These are phyloP conservation scores for Cassiopea andromeda DNA, from an alignment of 30 jellyfish, hydroid and myxozoan species.

Conservation along the genomic window DNA sequence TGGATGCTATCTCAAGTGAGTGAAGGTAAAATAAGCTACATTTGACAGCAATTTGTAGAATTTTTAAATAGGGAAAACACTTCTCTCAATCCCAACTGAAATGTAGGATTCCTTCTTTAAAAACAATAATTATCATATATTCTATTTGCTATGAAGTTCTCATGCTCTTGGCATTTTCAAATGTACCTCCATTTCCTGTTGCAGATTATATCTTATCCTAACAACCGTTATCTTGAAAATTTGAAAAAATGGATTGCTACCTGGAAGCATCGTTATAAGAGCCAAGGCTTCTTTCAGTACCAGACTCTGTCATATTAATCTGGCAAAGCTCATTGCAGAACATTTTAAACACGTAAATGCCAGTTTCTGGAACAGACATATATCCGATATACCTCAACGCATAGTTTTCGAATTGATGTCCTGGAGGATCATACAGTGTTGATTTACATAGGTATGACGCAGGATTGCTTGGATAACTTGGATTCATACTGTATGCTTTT, in stretches of 20 bases:
- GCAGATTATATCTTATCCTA: neutral
- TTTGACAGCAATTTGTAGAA: neutral
- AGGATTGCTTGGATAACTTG: conserved; percentile 15
- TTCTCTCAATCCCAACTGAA: neutral
- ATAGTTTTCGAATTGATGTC: no score
- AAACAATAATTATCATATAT: neutral
- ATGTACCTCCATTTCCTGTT: neutral
- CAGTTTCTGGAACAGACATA: no score
- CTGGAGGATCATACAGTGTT: neutral
- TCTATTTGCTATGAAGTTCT: no score
- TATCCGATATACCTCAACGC: no score
- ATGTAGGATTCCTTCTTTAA: neutral
- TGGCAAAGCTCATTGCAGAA: neutral
- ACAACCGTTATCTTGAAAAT: neutral
- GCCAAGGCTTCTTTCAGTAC: neutral
- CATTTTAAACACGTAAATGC: no score
- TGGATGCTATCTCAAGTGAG: no score
- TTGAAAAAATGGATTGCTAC: neutral
- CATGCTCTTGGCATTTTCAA: neutral
- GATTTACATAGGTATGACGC: conserved; percentile 1
- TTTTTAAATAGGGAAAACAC: neutral
- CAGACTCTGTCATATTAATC: neutral
- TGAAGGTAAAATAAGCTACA: neutral
- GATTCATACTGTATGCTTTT: conserved; percentile 9
- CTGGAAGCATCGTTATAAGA: neutral